Conservation (phyloP, 2,888 invertebrate species). For the Drosophila flavopinicola region DNA sequence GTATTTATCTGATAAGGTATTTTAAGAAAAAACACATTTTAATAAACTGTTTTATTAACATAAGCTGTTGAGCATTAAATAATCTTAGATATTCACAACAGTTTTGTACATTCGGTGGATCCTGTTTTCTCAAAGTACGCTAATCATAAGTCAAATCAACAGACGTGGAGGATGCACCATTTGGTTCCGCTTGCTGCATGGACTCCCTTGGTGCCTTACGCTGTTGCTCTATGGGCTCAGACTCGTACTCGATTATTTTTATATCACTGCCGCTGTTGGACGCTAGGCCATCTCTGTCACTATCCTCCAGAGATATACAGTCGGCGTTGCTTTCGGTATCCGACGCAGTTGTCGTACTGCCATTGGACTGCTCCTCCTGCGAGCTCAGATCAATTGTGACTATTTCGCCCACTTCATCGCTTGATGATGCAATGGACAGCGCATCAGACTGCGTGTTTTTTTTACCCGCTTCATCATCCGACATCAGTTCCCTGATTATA, state of each 20-base stretch:
- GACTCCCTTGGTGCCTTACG: background rate
- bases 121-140: background rate
- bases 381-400: slow-evolving; percentile 71
- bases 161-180: background rate
- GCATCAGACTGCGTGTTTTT: background rate
- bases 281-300: slow-evolving; percentile 9
- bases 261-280: slow-evolving; percentile 44
- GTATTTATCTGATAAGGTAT: too few species aligned
- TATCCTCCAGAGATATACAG: slow-evolving; percentile 48
- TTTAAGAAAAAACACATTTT: too few species aligned
- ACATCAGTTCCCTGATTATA: slow-evolving; percentile 59
- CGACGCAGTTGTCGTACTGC: slow-evolving; percentile 11
- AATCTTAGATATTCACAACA: slow-evolving; percentile 4
- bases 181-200: too few species aligned
- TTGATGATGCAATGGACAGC: slow-evolving; percentile 40
- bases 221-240: background rate
- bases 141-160: slow-evolving; percentile 70
- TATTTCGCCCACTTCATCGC: slow-evolving; percentile 43
- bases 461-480: slow-evolving; percentile 45
- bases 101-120: slow-evolving; percentile 12
- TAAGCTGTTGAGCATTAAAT: slow-evolving; percentile 3
- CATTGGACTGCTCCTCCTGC: slow-evolving; percentile 27
- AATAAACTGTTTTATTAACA: slow-evolving; percentile 5
- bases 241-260: slow-evolving; percentile 43
- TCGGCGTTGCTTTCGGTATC: slow-evolving; percentile 1